Evolutionary conservation across 2,888 invertebrate species (phyloP).

Genomic region (Encarsia formosa): DNA sequence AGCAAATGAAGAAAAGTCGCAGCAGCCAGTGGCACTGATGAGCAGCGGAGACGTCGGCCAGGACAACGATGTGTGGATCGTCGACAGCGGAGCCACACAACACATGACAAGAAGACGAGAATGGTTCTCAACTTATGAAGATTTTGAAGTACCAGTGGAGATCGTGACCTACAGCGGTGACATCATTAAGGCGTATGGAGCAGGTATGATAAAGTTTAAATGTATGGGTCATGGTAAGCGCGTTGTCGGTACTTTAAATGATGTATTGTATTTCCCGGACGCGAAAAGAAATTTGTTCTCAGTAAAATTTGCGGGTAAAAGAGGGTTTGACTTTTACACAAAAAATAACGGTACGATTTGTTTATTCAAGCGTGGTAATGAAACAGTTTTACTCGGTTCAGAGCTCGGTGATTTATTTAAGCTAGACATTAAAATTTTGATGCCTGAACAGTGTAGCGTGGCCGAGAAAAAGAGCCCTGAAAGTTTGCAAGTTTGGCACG

Average conservation of each 20-base stretch:
- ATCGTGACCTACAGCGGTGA: conserved; percentile 1
- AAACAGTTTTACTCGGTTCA: no score
- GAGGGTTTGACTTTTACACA: no score
- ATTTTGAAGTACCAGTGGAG: not conserved
- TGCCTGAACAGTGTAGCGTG: no score
- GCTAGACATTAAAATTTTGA: no score
- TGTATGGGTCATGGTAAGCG: conserved; percentile 11
- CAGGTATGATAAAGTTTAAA: conserved; percentile 17
- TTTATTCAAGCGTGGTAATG: no score
- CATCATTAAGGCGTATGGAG: conserved; percentile 2
- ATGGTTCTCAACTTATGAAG: conserved; percentile 10
- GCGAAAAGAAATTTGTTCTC: conserved; percentile 23
- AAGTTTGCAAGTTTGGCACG: no score
- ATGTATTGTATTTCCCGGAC: conserved; percentile 18
- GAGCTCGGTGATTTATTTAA: no score
- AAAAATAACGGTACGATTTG: no score
- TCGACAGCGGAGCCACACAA: conserved; percentile 13
- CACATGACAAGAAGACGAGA: conserved; percentile 23
- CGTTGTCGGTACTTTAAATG: not conserved
- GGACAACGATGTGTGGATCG: conserved; percentile 4
- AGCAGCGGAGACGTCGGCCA: not conserved
- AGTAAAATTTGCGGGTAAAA: no score
- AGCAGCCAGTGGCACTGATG: not conserved
- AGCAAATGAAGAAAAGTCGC: not conserved
- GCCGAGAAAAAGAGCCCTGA: no score